A percentile compares a stretch with the other conserved stretches of the same genome.
phyloP scores from a whole-genome alignment of 2,113 vertebrate genomes.

The Leucopsar rothschildi region DNA sequence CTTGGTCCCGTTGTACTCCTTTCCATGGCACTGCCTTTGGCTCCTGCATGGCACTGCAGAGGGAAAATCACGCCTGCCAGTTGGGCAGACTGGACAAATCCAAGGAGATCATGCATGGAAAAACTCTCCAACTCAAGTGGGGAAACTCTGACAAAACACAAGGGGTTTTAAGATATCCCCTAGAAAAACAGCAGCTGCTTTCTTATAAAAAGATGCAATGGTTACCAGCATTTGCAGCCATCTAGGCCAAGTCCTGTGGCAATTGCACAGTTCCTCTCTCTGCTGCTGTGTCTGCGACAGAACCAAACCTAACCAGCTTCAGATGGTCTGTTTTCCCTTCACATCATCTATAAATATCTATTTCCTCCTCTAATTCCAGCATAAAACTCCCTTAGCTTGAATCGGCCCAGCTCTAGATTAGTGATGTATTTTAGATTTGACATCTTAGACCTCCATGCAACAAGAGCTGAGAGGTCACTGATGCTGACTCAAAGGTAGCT shows the following conservation, averaged over 20 bases:
- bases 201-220: neutral
- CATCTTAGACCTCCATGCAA: neutral
- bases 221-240: neutral
- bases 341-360: neutral
- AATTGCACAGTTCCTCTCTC: neutral
- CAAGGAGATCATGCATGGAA: accelerated
- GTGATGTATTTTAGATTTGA: neutral
- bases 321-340: neutral
- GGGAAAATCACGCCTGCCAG: neutral
- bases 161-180: neutral
- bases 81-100: neutral
- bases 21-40: constrained; percentile 33
- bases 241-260: neutral
- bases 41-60: neutral
- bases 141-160: neutral
- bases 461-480: neutral
- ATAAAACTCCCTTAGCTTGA: neutral
- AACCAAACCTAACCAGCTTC: neutral
- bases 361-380: neutral
- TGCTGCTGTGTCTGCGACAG: neutral
- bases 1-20: constrained; percentile 33
- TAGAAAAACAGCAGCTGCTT: neutral
- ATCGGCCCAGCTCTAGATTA: neutral
- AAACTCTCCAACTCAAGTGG: accelerated
- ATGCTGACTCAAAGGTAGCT: neutral